Evolutionary conservation across 2,113 vertebrate genomes (phyloP), one percentile per base, ranked within the genome.

Genomic region (Pachypanchax playfairii): DNA sequence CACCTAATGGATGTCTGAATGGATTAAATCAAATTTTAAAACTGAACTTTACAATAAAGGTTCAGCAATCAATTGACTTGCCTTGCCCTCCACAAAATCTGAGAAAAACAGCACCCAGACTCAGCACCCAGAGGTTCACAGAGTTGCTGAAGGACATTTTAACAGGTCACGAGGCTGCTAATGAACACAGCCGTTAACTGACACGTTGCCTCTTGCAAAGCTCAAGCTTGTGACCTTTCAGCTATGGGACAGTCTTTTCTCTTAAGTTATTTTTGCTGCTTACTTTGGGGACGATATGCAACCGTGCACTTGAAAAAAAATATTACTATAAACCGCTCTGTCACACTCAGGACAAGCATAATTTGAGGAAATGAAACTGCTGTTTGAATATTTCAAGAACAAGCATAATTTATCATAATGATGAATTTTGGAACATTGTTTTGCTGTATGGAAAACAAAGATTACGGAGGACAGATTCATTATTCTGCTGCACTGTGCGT

Each of bases 191-290:
- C 63, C 76, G 76, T 58, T 82, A 77, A 85, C 61, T 77, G 70
- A 79, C 66, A 81, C 56, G 52, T 55, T 14, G 51, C 55, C 56
- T 47, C 57, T 49, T 36, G 54, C 20, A 3, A 36, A 50, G 49
- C 78, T 77, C 69, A 79, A 77, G 80, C 53, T 33, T 55, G 53
- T 58, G 77, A 88, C 77, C 88, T 88, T 82, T 87, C 60, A 65
- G 43, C 81, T 68, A 71, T 6, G 18, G 33, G 31, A 70, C 75
- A 65, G 80, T 79, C 73, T 70, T 35, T 79, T 15, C 49, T 47
- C 22, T 11, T 22, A 17, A 53, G 36, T 51, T 38, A 50, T 72
- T 65, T 46, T 18, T 33, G 5, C 14, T 13, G 15, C 36, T 38
- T 65, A 22, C 60, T 82, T 46, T 39, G 9, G 64, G 71, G 65